A percentile compares a stretch with the other conserved stretches of the same genome.
phyloP scores from a whole-genome alignment of 2,888 invertebrate species.

The Yponomeuta evonymella region DNA sequence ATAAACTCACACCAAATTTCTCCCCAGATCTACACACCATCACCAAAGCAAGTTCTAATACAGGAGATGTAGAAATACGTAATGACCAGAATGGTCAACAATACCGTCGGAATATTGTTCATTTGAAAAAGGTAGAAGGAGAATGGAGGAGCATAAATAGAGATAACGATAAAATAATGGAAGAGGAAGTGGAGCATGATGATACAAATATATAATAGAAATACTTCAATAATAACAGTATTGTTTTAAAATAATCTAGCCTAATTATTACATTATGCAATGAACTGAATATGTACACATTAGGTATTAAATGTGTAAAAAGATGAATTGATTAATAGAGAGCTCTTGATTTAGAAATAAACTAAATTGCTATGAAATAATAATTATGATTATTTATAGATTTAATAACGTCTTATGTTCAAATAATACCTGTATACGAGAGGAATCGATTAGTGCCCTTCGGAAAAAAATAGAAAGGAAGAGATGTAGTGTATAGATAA shows the following conservation, averaged over 20 bases:
- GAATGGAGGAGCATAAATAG: slow-evolving; percentile 4
- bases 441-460: too few relatives aligned
- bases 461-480: too few relatives aligned
- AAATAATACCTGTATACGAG: too few relatives aligned
- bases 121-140: slow-evolving; percentile 14
- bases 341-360: too few relatives aligned
- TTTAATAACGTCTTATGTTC: too few relatives aligned
- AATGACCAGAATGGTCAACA: slow-evolving; percentile 12
- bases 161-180: neutral
- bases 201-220: neutral
- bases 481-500: neutral
- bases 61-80: neutral
- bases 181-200: neutral
- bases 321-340: too few relatives aligned
- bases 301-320: too few relatives aligned
- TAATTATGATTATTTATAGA: too few relatives aligned
- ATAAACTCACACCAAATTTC: slow-evolving; percentile 11
- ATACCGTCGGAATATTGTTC: slow-evolving; percentile 11
- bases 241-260: too few relatives aligned
- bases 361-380: too few relatives aligned
- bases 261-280: too few relatives aligned
- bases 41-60: neutral
- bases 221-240: neutral
- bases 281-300: too few relatives aligned
- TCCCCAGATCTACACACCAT: slow-evolving; percentile 5